These are phyloP conservation scores for Ephestia elutella DNA, from an alignment of 1,140 invertebrate species.

Conservation along the genomic window DNA sequence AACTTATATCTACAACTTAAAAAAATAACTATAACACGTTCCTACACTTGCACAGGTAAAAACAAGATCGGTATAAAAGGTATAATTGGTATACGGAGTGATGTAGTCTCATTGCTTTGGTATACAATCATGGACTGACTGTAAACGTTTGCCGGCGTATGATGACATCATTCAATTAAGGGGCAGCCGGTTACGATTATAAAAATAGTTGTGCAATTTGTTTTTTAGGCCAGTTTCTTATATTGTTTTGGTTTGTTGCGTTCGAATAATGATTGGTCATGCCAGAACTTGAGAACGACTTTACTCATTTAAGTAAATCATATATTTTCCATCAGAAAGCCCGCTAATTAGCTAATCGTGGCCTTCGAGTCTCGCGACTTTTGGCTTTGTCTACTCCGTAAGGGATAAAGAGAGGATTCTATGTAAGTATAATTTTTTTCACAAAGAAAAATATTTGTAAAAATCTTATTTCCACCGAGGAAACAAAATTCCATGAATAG, in stretches of 20 bases:
- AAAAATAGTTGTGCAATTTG: slow-evolving; percentile 22
- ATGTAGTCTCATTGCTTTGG: slow-evolving; percentile 57
- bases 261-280: too few species aligned
- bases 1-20: slow-evolving; percentile 28
- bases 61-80: slow-evolving; percentile 21
- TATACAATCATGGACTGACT: slow-evolving; percentile 40
- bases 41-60: slow-evolving; percentile 48
- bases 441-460: too few species aligned
- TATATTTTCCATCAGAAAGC: too few species aligned
- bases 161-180: slow-evolving; percentile 59
- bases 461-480: too few species aligned
- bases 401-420: too few species aligned
- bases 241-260: background rate
- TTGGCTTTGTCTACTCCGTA: too few species aligned
- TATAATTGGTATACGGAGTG: slow-evolving; percentile 16
- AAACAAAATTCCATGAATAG: too few species aligned
- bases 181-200: slow-evolving; percentile 22
- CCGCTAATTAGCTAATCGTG: too few species aligned
- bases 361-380: too few species aligned
- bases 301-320: too few species aligned
- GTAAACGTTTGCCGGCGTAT: slow-evolving; percentile 19
- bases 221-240: background rate
- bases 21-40: slow-evolving; percentile 37
- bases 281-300: too few species aligned
- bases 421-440: too few species aligned